Base-by-base conservation (phyloP, 2,888 invertebrate genomes). In the Rotaria socialis region DNA sequence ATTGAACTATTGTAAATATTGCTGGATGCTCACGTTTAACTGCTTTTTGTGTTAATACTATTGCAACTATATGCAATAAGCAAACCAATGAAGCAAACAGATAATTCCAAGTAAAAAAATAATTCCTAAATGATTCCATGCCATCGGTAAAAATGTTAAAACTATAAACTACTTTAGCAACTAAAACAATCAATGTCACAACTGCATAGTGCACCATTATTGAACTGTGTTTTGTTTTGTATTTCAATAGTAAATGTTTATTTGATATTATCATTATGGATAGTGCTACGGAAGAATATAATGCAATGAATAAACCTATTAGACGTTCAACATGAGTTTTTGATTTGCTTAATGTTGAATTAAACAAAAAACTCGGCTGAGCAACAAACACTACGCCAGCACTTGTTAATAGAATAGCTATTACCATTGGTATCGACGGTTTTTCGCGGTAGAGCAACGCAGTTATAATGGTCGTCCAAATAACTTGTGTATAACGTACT, bases 171-270 rank as follows among this genome's bases (percentile, higher is more conserved):
- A 24, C 24, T 22, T 80, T 27, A 47, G 16, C 41, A 80, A 80
- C 8, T 47, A 47, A 24, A 6, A 43, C n/a, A 47, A 2, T 24
- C 19, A 80, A 80, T 22, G 75, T 22, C 24, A 80, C 41, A 47
- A 47, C 14, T 43, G 75, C 75, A 80, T 24, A 80, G 43, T 80
- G 75, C 24, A 80, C 43, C 41, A 80, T 43, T 8, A 80, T 80
- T 80, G 27, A 47, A n/a, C 75, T 80, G 2, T 41, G 75, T 80
- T 80, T 80, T 41, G 47, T 80, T 47, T 80, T 80, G 47, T 47
- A 80, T 80, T 41, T 80, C 19, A 22, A 1, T 16, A 67, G 19
- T 24, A 80, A n/a, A 47, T 80, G 41, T 47, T 80, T 80, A 80
- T 47, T 47, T 22, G 47, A 43, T 41, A 80, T 24, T 6, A 80